Base-by-base conservation (phyloP, 2,113 vertebrate species). In the Symphodus melops region DNA sequence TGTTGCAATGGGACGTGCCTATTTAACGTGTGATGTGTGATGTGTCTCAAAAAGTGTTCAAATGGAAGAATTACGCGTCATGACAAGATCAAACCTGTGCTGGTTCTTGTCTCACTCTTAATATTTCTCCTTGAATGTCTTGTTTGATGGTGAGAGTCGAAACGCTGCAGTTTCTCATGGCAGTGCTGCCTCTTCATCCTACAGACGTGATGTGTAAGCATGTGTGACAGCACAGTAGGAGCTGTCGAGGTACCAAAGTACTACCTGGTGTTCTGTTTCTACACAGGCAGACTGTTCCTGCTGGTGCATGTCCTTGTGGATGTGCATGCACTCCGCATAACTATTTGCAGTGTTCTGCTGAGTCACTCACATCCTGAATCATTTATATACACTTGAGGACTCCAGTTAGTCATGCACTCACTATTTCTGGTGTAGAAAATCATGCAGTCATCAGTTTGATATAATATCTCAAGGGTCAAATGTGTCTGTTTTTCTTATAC, bases 361-460 rank as follows among this genome's bases (percentile, higher is more conserved):
- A 87, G 73, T 92, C 87, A 92, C 69, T 71, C 52, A 5, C 59
- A 51, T 61, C 42, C 44, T 87, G 44, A 82, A 89, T 81, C 17
- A 82, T 91, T 82, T 69, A 89, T 59, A 68, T 13, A 21, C 42
- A 12, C 25, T 5, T 17, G 0, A 41, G 49, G 9, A 37, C 56
- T 81, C 17, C 8, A 78, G 52, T 13, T 20, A 4, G n/a, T 11
- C 49, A 49, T 62, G 42, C 37, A 13, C 23, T 20, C 36, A 20
- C 1, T 68, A 28, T 66, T 54, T 68, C 28, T 61, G 21, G 3
- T 51, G 14, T 66, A 21, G n/a, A 56, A 56, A 64, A 17, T 72
- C 52, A 36, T 2, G 51, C 42, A 48, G 65, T 64, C 62, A 49
- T 51, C 49, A 11, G 16, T 14, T 21, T 62, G 28, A 5, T 46